Evolutionary conservation across 2,113 vertebrate species (phyloP), one percentile per base, ranked within the genome.

Genomic region (Hypomesus transpacificus): DNA sequence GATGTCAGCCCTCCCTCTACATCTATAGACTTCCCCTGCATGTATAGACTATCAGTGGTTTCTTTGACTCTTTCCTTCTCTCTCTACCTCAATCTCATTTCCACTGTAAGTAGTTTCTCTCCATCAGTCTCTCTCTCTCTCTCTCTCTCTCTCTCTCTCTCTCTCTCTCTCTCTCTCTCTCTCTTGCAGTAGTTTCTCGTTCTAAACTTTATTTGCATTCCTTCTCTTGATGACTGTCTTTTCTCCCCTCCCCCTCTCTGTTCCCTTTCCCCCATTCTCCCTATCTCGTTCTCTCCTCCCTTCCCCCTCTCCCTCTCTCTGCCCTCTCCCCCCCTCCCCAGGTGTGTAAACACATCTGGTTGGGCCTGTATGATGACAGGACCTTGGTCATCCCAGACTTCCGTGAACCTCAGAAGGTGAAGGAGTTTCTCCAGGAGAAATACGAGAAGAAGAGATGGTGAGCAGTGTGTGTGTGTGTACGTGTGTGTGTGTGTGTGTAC

Each of bases 371-470:
- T 91, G 95, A 98, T 89, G 96, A 99, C 89, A 93, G 95, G 92
- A 97, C 96, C 88, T 95, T 93, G 85, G 94, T 95, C 86, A 94
- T 98, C 93, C 96, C 97, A 88, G 97, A 99, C 91, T 98, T 98
- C 88, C 94, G 96, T 88, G 97, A 99, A 90, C 96, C 96, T 77
- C 96, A 97, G 87, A 99, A 98, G 95, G 95, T 98, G 82, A 99
- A 98, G 90, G 97, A 98, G 86, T 99, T 99, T 87, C 94, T 99
- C 80, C 97, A 98, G 87, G 97, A 98, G 91, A 99, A 99, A 91
- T 99, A 99, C 21, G 97, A 99, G 88, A 99, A 98, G 92, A 99
- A 98, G 91, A 93, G 97, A 95, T 99, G 97, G 97, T 98, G 90
- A 95, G 31, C 31, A 46, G 39, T 7, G 31, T 46, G 39, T 46